phyloP scores from a whole-genome alignment of 1,140 invertebrate genomes.

The Drosophila rufa region DNA sequence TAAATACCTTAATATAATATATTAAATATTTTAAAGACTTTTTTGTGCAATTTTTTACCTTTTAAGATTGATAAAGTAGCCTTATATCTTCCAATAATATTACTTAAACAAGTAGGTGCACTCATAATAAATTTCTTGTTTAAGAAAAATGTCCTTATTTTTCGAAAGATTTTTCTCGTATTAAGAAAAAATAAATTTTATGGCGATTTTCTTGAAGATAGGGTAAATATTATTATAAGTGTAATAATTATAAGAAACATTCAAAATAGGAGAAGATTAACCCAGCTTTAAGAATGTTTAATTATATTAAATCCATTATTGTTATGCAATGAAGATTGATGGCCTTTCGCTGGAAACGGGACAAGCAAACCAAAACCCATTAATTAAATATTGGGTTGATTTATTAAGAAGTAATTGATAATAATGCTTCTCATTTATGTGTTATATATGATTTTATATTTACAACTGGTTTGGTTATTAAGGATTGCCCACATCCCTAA shows the following conservation, averaged over 20 bases:
- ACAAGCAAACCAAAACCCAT: background rate
- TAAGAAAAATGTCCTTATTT: too few relatives aligned
- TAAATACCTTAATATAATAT: too few relatives aligned
- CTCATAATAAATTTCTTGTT: too few relatives aligned
- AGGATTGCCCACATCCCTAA: constrained; percentile 5
- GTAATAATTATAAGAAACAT: background rate
- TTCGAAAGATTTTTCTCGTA: too few relatives aligned
- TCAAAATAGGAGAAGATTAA: fast-evolving
- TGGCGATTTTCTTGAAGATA: too few relatives aligned
- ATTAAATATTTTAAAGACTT: too few relatives aligned
- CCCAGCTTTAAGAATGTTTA: background rate
- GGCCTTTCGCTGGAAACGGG: background rate
- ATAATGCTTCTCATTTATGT: background rate
- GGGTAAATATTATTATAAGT: too few relatives aligned
- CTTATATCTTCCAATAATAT: too few relatives aligned
- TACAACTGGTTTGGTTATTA: background rate
- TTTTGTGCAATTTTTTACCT: too few relatives aligned
- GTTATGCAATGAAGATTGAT: constrained; percentile 9
- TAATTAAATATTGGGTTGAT: background rate
- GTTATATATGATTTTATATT: background rate
- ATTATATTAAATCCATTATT: background rate
- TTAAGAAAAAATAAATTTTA: too few relatives aligned
- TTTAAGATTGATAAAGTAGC: too few relatives aligned
- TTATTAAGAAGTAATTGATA: background rate
- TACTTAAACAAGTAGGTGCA: too few relatives aligned